Base-by-base conservation (phyloP, 2,797 vertebrate genomes). In the Urosaurus nigricauda region DNA sequence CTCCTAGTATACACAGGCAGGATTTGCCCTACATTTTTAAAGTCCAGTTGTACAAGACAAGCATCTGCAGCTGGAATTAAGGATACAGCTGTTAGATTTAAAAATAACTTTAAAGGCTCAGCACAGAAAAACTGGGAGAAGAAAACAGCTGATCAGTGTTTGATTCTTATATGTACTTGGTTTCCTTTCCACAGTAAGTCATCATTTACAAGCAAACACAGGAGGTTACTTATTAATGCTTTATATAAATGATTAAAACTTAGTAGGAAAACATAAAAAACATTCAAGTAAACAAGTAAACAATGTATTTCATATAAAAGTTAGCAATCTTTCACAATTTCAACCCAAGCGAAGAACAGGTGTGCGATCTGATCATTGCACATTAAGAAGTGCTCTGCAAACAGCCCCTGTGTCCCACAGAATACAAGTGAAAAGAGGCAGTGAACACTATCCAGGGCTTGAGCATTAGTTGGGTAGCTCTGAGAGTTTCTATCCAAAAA, bases 271-370 rank as follows among this genome's bases (percentile, higher is more conserved):
- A 92, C 40, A 43, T 63, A 90, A 79, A 82, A 91, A 91, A 60
- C 90, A 95, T 94, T 95, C 95, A 96, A 95, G 94, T 95, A 95
- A 87, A 90, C 95, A 96, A 95, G 94, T 95, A 95, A 87, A 90
- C 89, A 89, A 93, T 75, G 91, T 73, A 89, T 8, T 56, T 77
- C 73, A 88, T 87, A 86, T 60, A 92, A 95, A 94, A 90, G 90
- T 43, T 79, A 63, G 85, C 60, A 85, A 75, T 87, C 71, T 47
- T 90, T 51, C 79, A 5, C 4, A 92, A 78, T 43, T 78, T 88
- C 84, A 92, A 75, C 82, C 86, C 81, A 85, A 43, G 21, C 74
- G 82, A 87, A 94, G 32, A 81, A 17, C 37, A 74, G 29, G 79
- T 86, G 84, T 56, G 85, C 73, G 3, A 83, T 0, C 3, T 78